Evolutionary conservation across 2,797 vertebrate genomes (phyloP).

Genomic region (Myotis planiceps): DNA sequence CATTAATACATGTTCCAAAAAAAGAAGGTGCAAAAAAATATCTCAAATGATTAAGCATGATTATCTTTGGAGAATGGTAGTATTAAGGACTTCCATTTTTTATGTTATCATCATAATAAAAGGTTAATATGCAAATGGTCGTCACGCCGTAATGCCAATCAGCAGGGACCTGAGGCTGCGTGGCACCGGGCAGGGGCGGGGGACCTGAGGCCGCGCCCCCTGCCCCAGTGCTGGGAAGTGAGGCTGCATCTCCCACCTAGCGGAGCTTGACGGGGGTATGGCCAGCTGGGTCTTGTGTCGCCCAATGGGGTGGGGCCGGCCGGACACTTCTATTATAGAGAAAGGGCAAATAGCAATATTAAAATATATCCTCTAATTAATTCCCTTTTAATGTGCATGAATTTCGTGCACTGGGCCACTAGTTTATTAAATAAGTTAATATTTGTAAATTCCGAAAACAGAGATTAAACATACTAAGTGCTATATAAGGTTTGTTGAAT

Average conservation of each 20-base stretch:
- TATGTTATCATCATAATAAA: not conserved
- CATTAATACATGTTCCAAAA: not conserved
- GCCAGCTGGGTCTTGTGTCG: too few relatives aligned
- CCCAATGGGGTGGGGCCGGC: too few relatives aligned
- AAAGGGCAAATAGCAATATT: too few relatives aligned
- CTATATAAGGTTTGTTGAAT: not conserved
- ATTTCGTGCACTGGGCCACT: too few relatives aligned
- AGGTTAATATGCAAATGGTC: too few relatives aligned
- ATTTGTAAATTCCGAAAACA: not conserved
- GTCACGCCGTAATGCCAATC: rapidly evolving
- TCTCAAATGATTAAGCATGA: not conserved
- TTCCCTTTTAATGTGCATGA: too few relatives aligned
- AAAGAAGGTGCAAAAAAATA: not conserved
- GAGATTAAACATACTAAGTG: not conserved
- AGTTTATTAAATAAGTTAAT: not conserved
- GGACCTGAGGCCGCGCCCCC: too few relatives aligned
- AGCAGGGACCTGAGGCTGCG: too few relatives aligned
- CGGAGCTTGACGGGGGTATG: rapidly evolving
- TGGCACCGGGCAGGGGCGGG: too few relatives aligned
- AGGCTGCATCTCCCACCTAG: too few relatives aligned
- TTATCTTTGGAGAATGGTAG: not conserved
- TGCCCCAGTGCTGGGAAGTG: rapidly evolving
- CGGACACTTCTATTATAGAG: too few relatives aligned
- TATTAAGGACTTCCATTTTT: not conserved
- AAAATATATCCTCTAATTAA: too few relatives aligned